Percentiles rank a stretch among this genome's conserved stretches.
Conservation (phyloP, 2,888 invertebrate genomes). For the Mythimna loreyi region DNA sequence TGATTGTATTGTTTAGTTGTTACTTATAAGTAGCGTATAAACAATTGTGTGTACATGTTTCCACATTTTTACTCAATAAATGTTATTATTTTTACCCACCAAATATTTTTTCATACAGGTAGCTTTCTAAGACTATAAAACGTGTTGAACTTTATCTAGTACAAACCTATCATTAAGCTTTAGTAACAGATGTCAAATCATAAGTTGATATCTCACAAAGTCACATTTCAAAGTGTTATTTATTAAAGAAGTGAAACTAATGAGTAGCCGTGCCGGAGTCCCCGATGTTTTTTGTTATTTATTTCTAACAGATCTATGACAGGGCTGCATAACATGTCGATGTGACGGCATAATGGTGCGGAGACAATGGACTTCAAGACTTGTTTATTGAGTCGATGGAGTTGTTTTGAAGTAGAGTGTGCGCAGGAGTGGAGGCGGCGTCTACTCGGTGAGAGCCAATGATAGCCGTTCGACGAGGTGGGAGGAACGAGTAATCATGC, state of each 20-base stretch:
- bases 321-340: constrained; percentile 78
- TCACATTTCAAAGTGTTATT: constrained; percentile 46
- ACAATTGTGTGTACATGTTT: too few species aligned
- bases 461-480: constrained; percentile 81
- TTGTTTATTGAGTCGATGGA: constrained; percentile 89
- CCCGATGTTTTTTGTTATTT: constrained; percentile 75
- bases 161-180: constrained; percentile 12
- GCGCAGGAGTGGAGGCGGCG: constrained; percentile 89
- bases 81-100: too few species aligned
- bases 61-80: too few species aligned
- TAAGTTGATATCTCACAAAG: constrained; percentile 21
- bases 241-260: constrained; percentile 68
- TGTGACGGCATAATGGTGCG: constrained; percentile 84
- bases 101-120: background rate
- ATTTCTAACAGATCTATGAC: constrained; percentile 84
- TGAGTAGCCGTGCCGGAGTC: constrained; percentile 69
- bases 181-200: constrained; percentile 41
- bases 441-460: constrained; percentile 83
- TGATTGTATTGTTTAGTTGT: too few species aligned
- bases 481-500: constrained; percentile 88
- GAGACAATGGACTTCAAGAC: constrained; percentile 89
- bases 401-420: constrained; percentile 87
- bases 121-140: background rate
- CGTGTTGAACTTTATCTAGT: background rate
- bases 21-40: too few species aligned